Percentiles rank a stretch among this genome's conserved stretches.
Evolutionary conservation across 2,797 vertebrate genomes (phyloP).

Genomic region (Orientallactaga sibirica): DNA sequence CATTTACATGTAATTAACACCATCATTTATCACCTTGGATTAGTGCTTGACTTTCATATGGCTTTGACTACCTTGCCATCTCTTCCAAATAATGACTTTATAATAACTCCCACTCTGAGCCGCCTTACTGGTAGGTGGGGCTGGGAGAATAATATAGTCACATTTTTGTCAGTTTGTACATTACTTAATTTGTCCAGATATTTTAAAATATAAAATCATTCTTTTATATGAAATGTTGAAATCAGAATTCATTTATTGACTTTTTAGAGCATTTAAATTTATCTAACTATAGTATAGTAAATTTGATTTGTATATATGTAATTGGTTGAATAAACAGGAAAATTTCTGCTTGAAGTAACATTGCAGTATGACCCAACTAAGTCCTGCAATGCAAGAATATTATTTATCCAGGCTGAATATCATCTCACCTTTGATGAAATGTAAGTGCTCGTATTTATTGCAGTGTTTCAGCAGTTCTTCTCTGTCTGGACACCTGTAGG

Average conservation of each 20-base stretch:
- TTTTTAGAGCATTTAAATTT: constrained; percentile 37
- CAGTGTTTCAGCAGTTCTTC: not conserved
- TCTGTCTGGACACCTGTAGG: not conserved
- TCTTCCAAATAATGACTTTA: constrained; percentile 76
- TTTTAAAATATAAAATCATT: not conserved
- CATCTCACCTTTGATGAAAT: not conserved
- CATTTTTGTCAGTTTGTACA: constrained; percentile 70
- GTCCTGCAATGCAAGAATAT: not conserved
- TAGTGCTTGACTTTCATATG: constrained; percentile 81
- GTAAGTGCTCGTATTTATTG: not conserved
- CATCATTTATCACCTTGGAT: constrained; percentile 78
- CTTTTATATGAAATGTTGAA: constrained; percentile 29
- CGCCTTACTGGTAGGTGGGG: constrained; percentile 56
- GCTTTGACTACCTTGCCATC: constrained; percentile 66
- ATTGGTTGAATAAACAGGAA: not conserved
- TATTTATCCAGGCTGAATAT: not conserved
- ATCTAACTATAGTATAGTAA: not conserved
- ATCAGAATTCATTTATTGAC: not conserved
- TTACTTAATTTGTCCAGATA: not conserved
- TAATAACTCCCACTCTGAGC: constrained; percentile 71
- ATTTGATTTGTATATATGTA: not conserved
- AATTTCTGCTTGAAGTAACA: not conserved
- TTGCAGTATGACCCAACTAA: constrained; percentile 54
- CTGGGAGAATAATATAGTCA: constrained; percentile 60
- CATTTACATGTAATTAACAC: constrained; percentile 79